A percentile compares a stretch with the other conserved stretches of the same genome.
These are phyloP conservation scores for Ataeniobius toweri DNA, from an alignment of 2,797 vertebrate genomes.

Conservation along the genomic window DNA sequence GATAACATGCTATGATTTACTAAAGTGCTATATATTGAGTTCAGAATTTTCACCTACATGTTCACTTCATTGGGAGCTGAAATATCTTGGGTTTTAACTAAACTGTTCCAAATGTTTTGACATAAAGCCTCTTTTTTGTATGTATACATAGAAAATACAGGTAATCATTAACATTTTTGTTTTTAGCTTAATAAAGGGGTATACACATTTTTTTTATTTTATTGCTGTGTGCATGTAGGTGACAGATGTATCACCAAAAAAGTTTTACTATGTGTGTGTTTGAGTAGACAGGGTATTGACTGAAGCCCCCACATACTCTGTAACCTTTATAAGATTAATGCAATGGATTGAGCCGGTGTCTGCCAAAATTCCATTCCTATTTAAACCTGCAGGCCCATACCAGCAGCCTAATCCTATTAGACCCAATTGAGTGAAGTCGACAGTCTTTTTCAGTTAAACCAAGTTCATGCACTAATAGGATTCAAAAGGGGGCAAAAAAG, in stretches of 20 bases:
- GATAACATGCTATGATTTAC: too few species aligned
- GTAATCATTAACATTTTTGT: background rate
- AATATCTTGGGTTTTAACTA: too few species aligned
- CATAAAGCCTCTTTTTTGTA: background rate
- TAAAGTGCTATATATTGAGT: too few species aligned
- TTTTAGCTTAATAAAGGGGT: background rate
- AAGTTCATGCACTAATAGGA: slow-evolving; percentile 91
- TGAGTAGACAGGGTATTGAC: background rate
- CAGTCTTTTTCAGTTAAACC: slow-evolving; percentile 91
- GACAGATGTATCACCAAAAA: background rate
- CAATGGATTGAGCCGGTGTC: slow-evolving; percentile 85
- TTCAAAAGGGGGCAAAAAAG: slow-evolving; percentile 78
- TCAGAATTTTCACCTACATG: too few species aligned
- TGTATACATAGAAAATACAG: background rate
- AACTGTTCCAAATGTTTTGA: too few species aligned
- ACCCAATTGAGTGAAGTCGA: slow-evolving; percentile 91
- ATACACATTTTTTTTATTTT: background rate
- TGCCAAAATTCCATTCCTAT: slow-evolving; percentile 87
- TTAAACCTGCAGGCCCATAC: slow-evolving; percentile 89
- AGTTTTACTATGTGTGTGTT: background rate
- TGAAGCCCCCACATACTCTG: slow-evolving; percentile 74
- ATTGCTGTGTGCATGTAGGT: background rate
- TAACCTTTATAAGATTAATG: slow-evolving; percentile 87
- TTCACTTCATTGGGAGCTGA: too few species aligned
- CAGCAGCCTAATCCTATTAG: slow-evolving; percentile 94